Evolutionary conservation across 2,888 invertebrate genomes (phyloP), one percentile per base, ranked within the genome.

Genomic region (Mactromeris polynyma): DNA sequence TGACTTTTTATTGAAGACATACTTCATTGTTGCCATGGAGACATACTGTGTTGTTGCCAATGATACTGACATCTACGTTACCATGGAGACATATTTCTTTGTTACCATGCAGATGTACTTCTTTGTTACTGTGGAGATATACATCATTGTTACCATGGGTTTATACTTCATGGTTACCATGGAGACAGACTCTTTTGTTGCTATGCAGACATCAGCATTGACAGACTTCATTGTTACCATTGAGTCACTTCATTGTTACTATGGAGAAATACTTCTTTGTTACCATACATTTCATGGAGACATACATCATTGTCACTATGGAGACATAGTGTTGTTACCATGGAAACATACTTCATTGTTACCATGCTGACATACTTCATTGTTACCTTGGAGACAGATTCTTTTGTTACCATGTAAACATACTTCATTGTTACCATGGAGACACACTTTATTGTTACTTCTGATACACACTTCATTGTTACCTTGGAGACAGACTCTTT

Each of bases 1-100:
- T 83, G 73, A 83, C 83, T 83, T 46, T 69, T 73, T 6, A 26
- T 73, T 17, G 46, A 46, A 46, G 3, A 11, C 11, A 46, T 46
- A 17, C 46, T 46, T 46, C 46, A 46, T 46, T 11, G 46, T 46
- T 46, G 46, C 46, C 14, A 46, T 46, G 46, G 14, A 46, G 14
- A 46, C 17, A 17, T 17, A 7, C 11, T 42, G 4, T 46, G 46
- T 46, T 46, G 46, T 46, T 46, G 46, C 46, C 46, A 46, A 46
- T 46, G 46, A 46, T 46, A 46, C 11, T 11, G 11, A 46, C 17
- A n/a, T 46, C 46, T 46, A 17, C 17, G 46, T 46, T 46, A 11
- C 46, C 46, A 46, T 46, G 14, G 11, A 46, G 3, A 14, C n/a
- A 4, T 46, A 46, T 46, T n/a, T 46, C 46, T 46, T 46, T 46